Percentiles rank a stretch among this genome's conserved stretches.
phyloP scores from a whole-genome alignment of 1,140 invertebrate species.

The Drosophila grimshawi region DNA sequence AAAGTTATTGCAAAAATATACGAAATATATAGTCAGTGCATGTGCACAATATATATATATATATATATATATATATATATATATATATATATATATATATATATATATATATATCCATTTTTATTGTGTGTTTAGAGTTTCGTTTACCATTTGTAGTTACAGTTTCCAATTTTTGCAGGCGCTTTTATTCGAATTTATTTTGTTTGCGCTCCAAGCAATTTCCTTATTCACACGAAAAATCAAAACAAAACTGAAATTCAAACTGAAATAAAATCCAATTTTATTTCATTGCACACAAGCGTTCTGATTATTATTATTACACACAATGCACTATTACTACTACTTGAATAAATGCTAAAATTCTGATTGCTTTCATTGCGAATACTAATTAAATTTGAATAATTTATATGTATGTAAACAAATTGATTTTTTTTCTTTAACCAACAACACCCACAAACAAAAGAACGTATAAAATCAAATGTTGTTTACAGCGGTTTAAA shows the following conservation, averaged over 20 bases:
- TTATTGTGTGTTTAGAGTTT: constrained; percentile 28
- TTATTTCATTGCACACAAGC: constrained; percentile 51
- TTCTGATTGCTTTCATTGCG: constrained; percentile 45
- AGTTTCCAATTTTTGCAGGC: constrained; percentile 56
- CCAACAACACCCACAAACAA: neutral
- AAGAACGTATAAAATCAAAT: constrained; percentile 24
- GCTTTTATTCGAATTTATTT: constrained; percentile 67
- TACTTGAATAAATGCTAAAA: neutral
- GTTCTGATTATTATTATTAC: constrained; percentile 33
- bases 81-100: constrained; percentile 8
- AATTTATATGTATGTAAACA: constrained; percentile 18
- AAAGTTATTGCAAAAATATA: constrained; percentile 72
- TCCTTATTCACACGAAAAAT: constrained; percentile 39
- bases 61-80: constrained; percentile 1
- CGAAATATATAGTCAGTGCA: constrained; percentile 20
- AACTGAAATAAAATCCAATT: constrained; percentile 55
- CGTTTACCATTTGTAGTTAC: constrained; percentile 32
- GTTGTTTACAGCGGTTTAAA: constrained; percentile 49
- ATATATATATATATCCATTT: constrained; percentile 14
- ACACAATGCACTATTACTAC: neutral
- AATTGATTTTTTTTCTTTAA: constrained; percentile 15
- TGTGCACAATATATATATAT: constrained; percentile 2
- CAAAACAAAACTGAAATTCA: constrained; percentile 30
- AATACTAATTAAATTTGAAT: constrained; percentile 73
- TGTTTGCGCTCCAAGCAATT: constrained; percentile 39